Percentiles rank a stretch among this genome's conserved stretches.
phyloP scores from a whole-genome alignment of 2,888 invertebrate species.

The Rotaria magnacalcarata region DNA sequence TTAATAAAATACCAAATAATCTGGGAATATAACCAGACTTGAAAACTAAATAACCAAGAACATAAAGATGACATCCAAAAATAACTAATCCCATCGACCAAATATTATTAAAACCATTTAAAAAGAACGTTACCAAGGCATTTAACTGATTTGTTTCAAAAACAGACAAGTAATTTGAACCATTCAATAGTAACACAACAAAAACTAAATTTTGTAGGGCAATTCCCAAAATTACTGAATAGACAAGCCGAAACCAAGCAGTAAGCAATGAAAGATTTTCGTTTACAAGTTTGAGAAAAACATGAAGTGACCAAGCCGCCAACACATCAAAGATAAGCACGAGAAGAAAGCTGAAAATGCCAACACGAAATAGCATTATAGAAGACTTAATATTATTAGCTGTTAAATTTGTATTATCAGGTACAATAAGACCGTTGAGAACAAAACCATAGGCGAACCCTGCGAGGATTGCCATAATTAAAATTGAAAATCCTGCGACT shows the following conservation, averaged over 20 bases:
- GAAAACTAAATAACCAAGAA: not conserved
- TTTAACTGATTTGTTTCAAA: not conserved
- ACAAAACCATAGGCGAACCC: not conserved
- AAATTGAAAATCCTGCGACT: not conserved
- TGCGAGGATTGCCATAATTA: not conserved
- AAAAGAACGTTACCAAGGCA: not conserved
- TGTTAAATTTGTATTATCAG: not conserved
- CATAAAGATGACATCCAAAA: not conserved
- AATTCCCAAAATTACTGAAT: not conserved
- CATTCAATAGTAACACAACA: not conserved
- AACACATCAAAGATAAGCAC: not conserved
- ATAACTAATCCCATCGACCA: not conserved
- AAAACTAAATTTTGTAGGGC: not conserved
- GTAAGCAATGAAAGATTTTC: not conserved
- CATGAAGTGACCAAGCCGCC: conserved; percentile 6
- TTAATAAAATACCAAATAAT: not conserved
- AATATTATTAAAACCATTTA: not conserved
- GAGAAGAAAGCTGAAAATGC: not conserved
- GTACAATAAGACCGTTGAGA: not conserved
- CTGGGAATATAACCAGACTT: not conserved
- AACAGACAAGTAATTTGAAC: not conserved
- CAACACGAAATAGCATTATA: not conserved
- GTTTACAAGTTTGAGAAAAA: not conserved
- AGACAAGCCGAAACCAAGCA: not conserved
- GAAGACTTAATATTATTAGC: not conserved